phyloP scores from a whole-genome alignment of 2,113 vertebrate genomes.

The Verasper variegatus region DNA sequence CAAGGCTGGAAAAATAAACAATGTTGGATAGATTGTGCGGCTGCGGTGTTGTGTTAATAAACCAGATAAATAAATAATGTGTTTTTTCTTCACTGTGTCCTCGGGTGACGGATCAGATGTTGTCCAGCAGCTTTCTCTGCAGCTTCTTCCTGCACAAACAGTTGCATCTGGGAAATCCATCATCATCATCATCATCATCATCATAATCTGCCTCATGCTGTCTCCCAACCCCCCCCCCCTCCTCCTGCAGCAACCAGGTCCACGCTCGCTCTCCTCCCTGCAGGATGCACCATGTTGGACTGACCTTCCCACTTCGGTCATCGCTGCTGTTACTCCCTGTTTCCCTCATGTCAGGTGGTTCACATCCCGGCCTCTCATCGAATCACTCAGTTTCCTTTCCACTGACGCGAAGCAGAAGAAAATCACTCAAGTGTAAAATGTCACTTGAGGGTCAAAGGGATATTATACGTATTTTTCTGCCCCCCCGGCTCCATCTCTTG shows the following conservation, averaged over 20 bases:
- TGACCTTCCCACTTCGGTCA: constrained; percentile 31
- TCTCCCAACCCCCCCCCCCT: neutral
- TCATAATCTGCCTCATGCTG: neutral
- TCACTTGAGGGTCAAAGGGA: constrained; percentile 16
- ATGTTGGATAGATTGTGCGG: constrained; percentile 39
- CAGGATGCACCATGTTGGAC: constrained; percentile 1
- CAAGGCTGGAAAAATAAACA: constrained; percentile 69
- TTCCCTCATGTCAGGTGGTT: constrained; percentile 3
- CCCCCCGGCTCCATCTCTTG: neutral
- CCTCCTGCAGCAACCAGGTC: neutral
- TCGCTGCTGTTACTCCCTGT: neutral
- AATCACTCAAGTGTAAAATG: constrained; percentile 1
- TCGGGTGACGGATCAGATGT: neutral
- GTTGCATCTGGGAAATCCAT: constrained; percentile 1
- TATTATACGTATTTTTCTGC: neutral
- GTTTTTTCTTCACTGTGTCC: neutral
- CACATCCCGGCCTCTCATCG: neutral
- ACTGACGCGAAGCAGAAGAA: constrained; percentile 5
- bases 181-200: neutral
- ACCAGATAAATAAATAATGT: neutral
- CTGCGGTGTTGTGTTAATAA: neutral
- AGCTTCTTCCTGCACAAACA: neutral
- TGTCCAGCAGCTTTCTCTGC: neutral
- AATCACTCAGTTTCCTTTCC: constrained; percentile 2
- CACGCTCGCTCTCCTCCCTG: neutral